These are phyloP conservation scores for Thumatha senex DNA, from an alignment of 2,888 invertebrate genomes.

Conservation along the genomic window DNA sequence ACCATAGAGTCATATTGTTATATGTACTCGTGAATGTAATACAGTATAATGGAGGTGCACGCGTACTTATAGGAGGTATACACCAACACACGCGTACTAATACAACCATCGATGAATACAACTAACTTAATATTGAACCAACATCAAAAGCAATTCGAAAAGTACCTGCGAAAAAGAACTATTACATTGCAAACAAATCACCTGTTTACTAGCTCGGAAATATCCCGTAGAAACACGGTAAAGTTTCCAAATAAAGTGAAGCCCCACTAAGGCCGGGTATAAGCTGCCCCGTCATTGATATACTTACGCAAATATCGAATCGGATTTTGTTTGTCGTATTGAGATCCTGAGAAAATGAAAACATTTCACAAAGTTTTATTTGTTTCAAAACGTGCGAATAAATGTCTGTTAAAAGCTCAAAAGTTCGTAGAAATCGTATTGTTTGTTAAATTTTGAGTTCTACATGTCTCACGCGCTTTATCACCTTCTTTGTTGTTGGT, in stretches of 20 bases:
- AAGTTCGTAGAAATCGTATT: neutral
- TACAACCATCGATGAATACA: neutral
- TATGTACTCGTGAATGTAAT: neutral
- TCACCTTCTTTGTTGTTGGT: no score
- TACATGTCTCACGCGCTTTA: no score
- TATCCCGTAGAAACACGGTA: slow-evolving; percentile 35
- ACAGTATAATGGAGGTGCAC: neutral
- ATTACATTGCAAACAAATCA: slow-evolving; percentile 33
- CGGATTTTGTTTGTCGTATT: slow-evolving; percentile 47
- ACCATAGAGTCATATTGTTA: no score
- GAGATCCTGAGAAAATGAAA: slow-evolving; percentile 9
- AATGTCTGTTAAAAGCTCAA: neutral
- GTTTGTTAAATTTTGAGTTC: neutral
- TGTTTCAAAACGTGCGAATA: neutral
- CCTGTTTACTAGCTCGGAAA: slow-evolving; percentile 35
- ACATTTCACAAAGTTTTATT: slow-evolving; percentile 6
- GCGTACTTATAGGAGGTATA: no score
- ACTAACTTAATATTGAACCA: slow-evolving; percentile 3
- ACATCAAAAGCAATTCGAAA: slow-evolving; percentile 15
- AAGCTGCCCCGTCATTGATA: slow-evolving; percentile 30
- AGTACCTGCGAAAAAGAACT: slow-evolving; percentile 21
- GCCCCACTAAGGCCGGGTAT: slow-evolving; percentile 33
- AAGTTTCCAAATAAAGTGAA: slow-evolving; percentile 38
- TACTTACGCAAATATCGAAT: slow-evolving; percentile 49
- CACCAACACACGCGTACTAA: neutral